Percentiles rank a stretch among this genome's conserved stretches.
phyloP scores from a whole-genome alignment of 2,888 invertebrate species.

The Holacanthella duospinosa region DNA sequence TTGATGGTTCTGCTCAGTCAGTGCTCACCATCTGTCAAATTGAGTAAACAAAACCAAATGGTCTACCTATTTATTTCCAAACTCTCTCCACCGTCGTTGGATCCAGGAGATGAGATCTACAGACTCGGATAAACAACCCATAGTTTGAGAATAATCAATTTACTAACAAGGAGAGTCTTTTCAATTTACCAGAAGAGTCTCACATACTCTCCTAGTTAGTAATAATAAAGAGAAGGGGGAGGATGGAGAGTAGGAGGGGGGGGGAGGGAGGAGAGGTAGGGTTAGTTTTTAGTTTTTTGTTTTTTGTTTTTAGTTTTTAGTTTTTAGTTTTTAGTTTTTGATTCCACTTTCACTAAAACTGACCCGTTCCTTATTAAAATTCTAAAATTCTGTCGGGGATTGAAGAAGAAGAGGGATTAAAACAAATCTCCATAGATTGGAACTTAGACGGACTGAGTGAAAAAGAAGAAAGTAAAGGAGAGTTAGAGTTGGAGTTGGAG shows the following conservation, averaged over 20 bases:
- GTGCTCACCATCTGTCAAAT: slow-evolving; percentile 39
- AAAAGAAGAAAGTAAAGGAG: background rate
- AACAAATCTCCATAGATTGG: too few relatives aligned
- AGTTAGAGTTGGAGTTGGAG: background rate
- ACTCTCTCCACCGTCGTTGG: background rate
- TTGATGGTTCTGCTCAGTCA: slow-evolving; percentile 16
- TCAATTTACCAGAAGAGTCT: background rate
- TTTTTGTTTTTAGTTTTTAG: too few relatives aligned
- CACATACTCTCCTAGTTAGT: too few relatives aligned
- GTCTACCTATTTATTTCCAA: slow-evolving; percentile 25
- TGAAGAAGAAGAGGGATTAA: too few relatives aligned
- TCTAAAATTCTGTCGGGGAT: too few relatives aligned
- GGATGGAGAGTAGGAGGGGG: background rate
- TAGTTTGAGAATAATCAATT: slow-evolving; percentile 7
- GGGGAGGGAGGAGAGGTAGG: too few relatives aligned
- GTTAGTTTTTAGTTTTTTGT: too few relatives aligned
- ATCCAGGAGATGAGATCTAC: background rate
- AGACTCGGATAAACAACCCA: slow-evolving; percentile 8
- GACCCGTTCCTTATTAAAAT: too few relatives aligned
- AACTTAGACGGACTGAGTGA: too few relatives aligned
- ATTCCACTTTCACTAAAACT: too few relatives aligned
- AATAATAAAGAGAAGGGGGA: background rate
- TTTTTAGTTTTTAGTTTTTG: too few relatives aligned
- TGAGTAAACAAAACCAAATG: slow-evolving; percentile 39
- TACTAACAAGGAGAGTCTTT: background rate